phyloP scores from a whole-genome alignment of 2,113 vertebrate species.

The Agapornis roseicollis region DNA sequence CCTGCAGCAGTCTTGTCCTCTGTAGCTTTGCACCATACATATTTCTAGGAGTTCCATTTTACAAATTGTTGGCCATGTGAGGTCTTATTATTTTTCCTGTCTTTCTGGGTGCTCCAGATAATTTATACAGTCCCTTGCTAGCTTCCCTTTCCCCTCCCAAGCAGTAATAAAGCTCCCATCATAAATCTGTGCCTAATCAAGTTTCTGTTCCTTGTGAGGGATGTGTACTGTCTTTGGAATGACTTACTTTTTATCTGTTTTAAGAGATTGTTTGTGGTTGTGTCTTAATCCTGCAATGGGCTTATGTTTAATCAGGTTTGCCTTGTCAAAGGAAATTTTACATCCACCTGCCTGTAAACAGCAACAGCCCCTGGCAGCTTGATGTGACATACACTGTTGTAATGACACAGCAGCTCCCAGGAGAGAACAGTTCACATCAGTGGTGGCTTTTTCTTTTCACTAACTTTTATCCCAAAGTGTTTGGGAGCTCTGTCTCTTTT shows the following conservation, averaged over 20 bases:
- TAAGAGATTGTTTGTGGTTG: neutral
- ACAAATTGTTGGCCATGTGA: fast-evolving
- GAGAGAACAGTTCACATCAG: neutral
- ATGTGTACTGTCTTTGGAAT: neutral
- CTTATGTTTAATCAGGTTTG: neutral
- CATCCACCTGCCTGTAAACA: neutral
- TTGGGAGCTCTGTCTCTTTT: neutral
- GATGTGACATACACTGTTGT: fast-evolving
- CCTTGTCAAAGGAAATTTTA: neutral
- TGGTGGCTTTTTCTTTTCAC: neutral
- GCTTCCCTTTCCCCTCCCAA: neutral
- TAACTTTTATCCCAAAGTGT: neutral
- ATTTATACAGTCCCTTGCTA: neutral
- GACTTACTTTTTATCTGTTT: neutral
- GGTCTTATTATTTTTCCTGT: neutral
- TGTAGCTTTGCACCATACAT: fast-evolving
- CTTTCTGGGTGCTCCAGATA: conserved; percentile 16
- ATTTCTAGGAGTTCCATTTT: neutral
- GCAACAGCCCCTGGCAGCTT: neutral
- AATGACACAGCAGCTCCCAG: neutral
- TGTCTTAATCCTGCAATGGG: neutral
- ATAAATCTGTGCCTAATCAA: neutral
- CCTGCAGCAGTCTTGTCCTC: neutral
- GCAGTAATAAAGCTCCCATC: conserved; percentile 3
- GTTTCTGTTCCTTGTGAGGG: neutral